Evolutionary conservation across 2,797 vertebrate genomes (phyloP).

Genomic region (Lepilemur septentrionalis): DNA sequence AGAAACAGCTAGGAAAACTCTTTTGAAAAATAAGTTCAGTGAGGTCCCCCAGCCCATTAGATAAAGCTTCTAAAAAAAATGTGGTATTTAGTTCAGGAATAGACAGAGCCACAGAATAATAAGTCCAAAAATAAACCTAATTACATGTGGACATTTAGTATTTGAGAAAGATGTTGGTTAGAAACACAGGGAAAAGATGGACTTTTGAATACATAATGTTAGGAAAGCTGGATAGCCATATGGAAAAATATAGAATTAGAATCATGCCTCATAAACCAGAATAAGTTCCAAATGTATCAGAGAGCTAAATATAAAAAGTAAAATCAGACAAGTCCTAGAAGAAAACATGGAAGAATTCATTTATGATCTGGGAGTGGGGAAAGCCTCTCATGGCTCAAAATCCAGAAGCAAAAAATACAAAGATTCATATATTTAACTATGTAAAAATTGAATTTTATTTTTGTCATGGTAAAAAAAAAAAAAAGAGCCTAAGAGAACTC

Average conservation of each 20-base stretch:
- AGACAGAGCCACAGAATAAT: not conserved
- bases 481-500: not conserved
- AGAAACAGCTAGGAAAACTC: not conserved
- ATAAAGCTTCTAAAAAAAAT: not conserved
- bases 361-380: not conserved
- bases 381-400: not conserved
- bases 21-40: not conserved
- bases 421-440: not conserved
- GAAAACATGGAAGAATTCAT: not conserved
- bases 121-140: not conserved
- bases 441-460: not conserved
- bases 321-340: not conserved
- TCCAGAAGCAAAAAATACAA: not conserved
- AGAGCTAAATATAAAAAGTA: not conserved
- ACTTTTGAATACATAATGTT: not conserved
- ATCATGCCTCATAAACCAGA: not conserved
- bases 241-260: not conserved
- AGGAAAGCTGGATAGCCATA: not conserved
- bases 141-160: not conserved
- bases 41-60: not conserved
- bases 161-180: not conserved
- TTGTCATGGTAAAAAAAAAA: not conserved
- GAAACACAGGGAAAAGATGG: not conserved
- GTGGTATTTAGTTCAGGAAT: not conserved
- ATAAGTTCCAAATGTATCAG: not conserved